phyloP scores from a whole-genome alignment of 2,888 invertebrate species.

The Mayetiola destructor region DNA sequence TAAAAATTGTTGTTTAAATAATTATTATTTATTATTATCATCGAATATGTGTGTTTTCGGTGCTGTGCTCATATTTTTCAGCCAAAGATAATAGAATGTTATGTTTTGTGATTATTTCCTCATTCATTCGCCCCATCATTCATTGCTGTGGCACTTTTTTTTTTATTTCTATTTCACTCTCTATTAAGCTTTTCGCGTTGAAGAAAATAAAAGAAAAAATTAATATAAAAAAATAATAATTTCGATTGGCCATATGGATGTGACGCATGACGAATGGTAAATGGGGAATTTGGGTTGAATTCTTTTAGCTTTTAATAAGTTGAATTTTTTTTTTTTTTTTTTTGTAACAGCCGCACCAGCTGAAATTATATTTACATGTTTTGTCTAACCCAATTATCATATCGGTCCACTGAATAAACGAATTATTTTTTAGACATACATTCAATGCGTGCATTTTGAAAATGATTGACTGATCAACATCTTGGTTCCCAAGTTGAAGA shows the following conservation, averaged over 20 bases:
- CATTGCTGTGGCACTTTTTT: background rate
- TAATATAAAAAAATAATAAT: too few relatives aligned
- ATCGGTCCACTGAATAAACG: constrained; percentile 1
- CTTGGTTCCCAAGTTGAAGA: too few relatives aligned
- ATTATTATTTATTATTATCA: too few relatives aligned
- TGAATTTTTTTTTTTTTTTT: background rate
- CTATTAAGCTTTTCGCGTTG: background rate
- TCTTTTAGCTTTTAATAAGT: too few relatives aligned
- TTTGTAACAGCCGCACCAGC: constrained; percentile 6
- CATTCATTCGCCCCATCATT: background rate
- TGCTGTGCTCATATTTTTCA: constrained; percentile 5
- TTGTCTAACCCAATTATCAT: background rate
- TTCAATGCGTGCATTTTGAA: background rate
- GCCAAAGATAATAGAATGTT: constrained; percentile 4
- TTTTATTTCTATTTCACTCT: background rate
- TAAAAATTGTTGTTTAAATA: constrained; percentile 11
- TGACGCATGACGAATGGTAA: too few relatives aligned
- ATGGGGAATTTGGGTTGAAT: too few relatives aligned
- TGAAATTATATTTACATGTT: constrained; percentile 6
- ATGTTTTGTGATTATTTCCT: background rate
- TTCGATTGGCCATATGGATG: too few relatives aligned
- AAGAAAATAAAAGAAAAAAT: too few relatives aligned
- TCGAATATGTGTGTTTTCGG: too few relatives aligned
- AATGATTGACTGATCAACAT: constrained; percentile 12
- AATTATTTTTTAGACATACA: too few relatives aligned